Evolutionary conservation across 2,888 invertebrate species (phyloP), one percentile per base, ranked within the genome.

Genomic region (Disparrhopalites patrizii): DNA sequence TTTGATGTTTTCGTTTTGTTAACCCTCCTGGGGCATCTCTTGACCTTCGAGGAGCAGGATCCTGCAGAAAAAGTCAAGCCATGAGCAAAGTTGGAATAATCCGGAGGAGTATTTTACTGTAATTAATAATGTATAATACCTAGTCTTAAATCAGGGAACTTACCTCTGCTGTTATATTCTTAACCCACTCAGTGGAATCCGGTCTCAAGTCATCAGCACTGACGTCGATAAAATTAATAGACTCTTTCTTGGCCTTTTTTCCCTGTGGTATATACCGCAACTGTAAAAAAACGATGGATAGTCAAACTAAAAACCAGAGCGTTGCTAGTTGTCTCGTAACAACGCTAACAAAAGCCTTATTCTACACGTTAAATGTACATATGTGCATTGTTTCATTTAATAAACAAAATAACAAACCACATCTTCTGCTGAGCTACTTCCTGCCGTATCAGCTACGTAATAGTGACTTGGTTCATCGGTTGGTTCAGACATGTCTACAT

Each of bases 1-100:
- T 96, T 82, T 97, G 96, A 83, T 97, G 95, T 79, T 96, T 96
- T 73, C 88, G 84, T 73, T 86, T 86, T 5, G 66, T 63, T 65
- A 72, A 52, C 23, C 73, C 73, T 20, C 74, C 75, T 31, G 70
- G 68, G 36, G 70, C 73, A 61, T 71, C 69, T 1, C 66, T 68
- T 28, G 65, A 65, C 54, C 73, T 65, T 2, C 67, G 63, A 20
- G 70, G 73, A 23, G 58, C 65, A 30, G 70, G 68, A 33, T 68
- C 62, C 70, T 73, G 38, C n/a, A 3, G 23, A 25, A 56, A 56
- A 33, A 33, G 3, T 10, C 10, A 20, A 30, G n/a, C n/a, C n/a
- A n/a, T n/a, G n/a, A n/a, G n/a, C n/a, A n/a, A 36, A 10, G 47
- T 7, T 3, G 3, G n/a, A 23, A 47, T 8, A 15, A 18, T 47